These are phyloP conservation scores for Lordiphosa stackelbergi DNA, from an alignment of 1,140 invertebrate species.

Conservation along the genomic window DNA sequence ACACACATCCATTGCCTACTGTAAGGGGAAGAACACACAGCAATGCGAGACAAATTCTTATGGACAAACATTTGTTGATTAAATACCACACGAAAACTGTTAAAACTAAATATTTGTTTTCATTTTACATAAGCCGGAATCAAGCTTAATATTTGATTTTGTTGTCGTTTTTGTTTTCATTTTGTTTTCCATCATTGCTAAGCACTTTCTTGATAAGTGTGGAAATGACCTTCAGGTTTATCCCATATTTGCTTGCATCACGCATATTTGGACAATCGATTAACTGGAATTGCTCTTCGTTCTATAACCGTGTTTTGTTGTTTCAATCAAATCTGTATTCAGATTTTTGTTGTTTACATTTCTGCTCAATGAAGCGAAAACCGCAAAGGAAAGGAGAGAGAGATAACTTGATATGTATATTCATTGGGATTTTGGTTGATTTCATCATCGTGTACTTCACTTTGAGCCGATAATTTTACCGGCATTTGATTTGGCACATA, in stretches of 20 bases:
- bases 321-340: slow-evolving; percentile 11
- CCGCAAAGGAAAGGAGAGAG: not conserved
- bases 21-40: too few relatives aligned
- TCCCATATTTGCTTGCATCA: slow-evolving; percentile 7
- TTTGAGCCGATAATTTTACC: slow-evolving; percentile 1
- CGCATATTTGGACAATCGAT: slow-evolving; percentile 29
- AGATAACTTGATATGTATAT: not conserved
- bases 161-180: not conserved
- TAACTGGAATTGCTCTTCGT: slow-evolving; percentile 16
- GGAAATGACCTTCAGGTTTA: not conserved
- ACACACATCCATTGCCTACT: too few relatives aligned
- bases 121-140: too few relatives aligned
- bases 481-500: too few relatives aligned
- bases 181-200: slow-evolving; percentile 1
- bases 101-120: too few relatives aligned
- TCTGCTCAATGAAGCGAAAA: slow-evolving; percentile 4
- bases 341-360: slow-evolving; percentile 4
- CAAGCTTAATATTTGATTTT: too few relatives aligned
- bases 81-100: too few relatives aligned
- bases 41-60: too few relatives aligned
- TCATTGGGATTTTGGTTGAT: too few relatives aligned
- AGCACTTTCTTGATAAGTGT: slow-evolving; percentile 7
- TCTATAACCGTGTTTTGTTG: not conserved
- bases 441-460: slow-evolving; percentile 7
- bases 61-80: too few relatives aligned